These are phyloP conservation scores for Neelides sp. DNA, from an alignment of 1,140 invertebrate genomes.

Conservation along the genomic window DNA sequence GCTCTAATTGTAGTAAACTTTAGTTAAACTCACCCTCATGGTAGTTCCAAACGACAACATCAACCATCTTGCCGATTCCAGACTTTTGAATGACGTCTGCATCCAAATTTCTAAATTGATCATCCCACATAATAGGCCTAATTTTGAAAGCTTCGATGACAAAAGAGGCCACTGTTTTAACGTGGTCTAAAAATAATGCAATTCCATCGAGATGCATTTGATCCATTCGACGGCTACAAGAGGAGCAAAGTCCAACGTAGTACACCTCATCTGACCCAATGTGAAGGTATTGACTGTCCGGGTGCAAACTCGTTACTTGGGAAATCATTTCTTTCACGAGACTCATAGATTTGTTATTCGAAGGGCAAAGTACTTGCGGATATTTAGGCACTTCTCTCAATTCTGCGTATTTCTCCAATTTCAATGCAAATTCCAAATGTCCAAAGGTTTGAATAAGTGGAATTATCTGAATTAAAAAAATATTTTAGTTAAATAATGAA, in stretches of 20 bases:
- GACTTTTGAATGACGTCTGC: slow-evolving; percentile 44
- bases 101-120: slow-evolving; percentile 45
- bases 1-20: slow-evolving; percentile 27
- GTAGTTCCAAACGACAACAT: slow-evolving; percentile 47
- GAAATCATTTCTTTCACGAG: slow-evolving; percentile 43
- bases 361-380: slow-evolving; percentile 40
- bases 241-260: slow-evolving; percentile 39
- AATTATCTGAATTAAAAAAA: slow-evolving; percentile 37
- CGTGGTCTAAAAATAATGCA: slow-evolving; percentile 42
- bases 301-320: slow-evolving; percentile 42
- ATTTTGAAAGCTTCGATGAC: slow-evolving; percentile 48
- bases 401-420: slow-evolving; percentile 39
- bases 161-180: slow-evolving; percentile 45
- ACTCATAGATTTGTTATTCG: slow-evolving; percentile 38
- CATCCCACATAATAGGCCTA: slow-evolving; percentile 52
- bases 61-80: slow-evolving; percentile 37
- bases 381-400: slow-evolving; percentile 43
- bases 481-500: neutral
- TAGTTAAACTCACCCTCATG: slow-evolving; percentile 32
- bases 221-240: slow-evolving; percentile 38
- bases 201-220: slow-evolving; percentile 37
- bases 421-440: slow-evolving; percentile 46
- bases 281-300: slow-evolving; percentile 54
- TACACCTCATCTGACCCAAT: slow-evolving; percentile 70
- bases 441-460: slow-evolving; percentile 48